A percentile compares a stretch with the other conserved stretches of the same genome.
Evolutionary conservation across 2,113 vertebrate genomes (phyloP).

Genomic region (Brachirus orientalis): DNA sequence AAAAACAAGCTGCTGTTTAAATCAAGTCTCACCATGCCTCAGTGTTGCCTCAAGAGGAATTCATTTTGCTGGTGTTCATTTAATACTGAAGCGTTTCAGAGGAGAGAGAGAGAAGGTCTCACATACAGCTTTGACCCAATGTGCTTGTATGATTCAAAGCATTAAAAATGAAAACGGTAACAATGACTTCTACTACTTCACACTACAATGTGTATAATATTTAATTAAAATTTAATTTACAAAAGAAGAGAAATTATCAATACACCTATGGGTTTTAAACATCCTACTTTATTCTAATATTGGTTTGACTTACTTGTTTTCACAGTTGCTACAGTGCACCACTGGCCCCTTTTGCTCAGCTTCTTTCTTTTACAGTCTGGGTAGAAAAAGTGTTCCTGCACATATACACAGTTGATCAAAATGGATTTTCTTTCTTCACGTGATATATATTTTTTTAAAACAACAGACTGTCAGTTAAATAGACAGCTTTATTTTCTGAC

Average conservation of each 20-base stretch:
- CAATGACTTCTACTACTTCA: too few relatives aligned
- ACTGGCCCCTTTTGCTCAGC: conserved; percentile 9
- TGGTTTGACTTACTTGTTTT: conserved; percentile 34
- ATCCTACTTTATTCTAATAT: too few relatives aligned
- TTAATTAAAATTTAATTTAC: not conserved
- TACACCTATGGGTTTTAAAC: conserved; percentile 13
- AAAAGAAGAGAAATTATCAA: not conserved
- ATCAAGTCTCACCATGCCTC: not conserved
- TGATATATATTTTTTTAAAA: too few relatives aligned
- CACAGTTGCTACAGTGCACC: conserved; percentile 19
- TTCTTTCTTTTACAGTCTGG: too few relatives aligned
- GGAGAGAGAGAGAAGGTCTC: not conserved
- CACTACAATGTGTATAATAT: not conserved
- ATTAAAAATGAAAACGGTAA: too few relatives aligned
- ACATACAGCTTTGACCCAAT: not conserved
- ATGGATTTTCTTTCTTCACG: not conserved
- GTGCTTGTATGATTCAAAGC: too few relatives aligned
- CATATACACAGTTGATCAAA: too few relatives aligned
- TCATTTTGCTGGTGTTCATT: not conserved
- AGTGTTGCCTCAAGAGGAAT: not conserved
- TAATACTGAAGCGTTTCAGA: not conserved
- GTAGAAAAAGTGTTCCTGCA: too few relatives aligned
- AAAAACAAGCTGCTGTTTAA: not conserved
- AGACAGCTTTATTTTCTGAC: too few relatives aligned
- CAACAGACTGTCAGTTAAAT: too few relatives aligned